These are phyloP conservation scores for Arion vulgaris DNA, from an alignment of 1,140 invertebrate genomes.

Conservation along the genomic window DNA sequence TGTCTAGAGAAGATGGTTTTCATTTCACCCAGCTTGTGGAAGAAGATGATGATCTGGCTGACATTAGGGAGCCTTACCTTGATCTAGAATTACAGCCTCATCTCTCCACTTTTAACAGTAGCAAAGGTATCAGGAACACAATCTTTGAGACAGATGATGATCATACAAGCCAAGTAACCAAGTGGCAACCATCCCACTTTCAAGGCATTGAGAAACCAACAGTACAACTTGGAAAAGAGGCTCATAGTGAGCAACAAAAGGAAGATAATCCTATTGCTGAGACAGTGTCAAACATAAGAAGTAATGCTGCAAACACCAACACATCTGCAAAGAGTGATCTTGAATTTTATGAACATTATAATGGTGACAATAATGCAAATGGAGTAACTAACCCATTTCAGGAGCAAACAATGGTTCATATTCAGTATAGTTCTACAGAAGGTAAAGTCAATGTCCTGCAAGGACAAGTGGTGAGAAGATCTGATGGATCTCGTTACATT, in stretches of 20 bases:
- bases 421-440: constrained; percentile 37
- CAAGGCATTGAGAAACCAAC: not conserved
- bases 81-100: constrained; percentile 40
- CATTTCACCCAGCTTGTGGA: constrained; percentile 18
- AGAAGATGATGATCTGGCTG: constrained; percentile 9
- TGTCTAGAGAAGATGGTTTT: not conserved
- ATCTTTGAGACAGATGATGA: constrained; percentile 14
- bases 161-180: not conserved
- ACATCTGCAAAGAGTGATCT: not conserved
- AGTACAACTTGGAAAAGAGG: not conserved
- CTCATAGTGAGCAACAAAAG: no score
- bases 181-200: not conserved
- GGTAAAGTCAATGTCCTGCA: constrained; percentile 39
- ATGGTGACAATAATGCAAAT: not conserved
- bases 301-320: not conserved
- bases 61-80: constrained; percentile 30
- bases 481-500: constrained; percentile 28
- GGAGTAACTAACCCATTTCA: not conserved
- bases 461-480: constrained; percentile 43
- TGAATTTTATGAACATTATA: not conserved
- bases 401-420: constrained; percentile 18
- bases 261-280: not conserved
- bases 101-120: not conserved
- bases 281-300: not conserved
- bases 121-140: not conserved